Evolutionary conservation across 2,797 vertebrate genomes (phyloP), one percentile per base, ranked within the genome.

Genomic region (Synanceia verrucosa): DNA sequence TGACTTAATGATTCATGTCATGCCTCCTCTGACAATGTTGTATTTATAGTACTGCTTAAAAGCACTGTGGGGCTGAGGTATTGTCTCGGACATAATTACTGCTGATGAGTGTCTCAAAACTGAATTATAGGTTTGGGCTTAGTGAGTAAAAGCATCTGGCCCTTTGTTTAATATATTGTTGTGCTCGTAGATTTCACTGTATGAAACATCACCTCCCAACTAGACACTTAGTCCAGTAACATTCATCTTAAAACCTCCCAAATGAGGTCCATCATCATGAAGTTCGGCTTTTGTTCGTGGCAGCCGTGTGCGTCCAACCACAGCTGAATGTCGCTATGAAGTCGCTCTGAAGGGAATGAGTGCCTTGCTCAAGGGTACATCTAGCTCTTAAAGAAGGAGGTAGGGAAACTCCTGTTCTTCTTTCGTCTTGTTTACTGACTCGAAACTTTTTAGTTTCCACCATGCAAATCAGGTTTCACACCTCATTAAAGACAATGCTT

Each of bases 1-100:
- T 80, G 76, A 86, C 36, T n/a, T 71, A 60, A 76, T 3, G 57
- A 44, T 11, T 24, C 56, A 50, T 64, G 50, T 58, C 19, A 36
- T 43, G 58, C 3, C 31, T 41, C 57, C 39, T 50, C 3, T 9
- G 11, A 73, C 65, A 55, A 41, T 31, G 60, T 33, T 26, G 23
- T 65, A 73, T 82, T 78, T 69, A 68, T 76, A 66, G 64, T 29
- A 23, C 12, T 56, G 67, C 60, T 73, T 53, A 65, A 77, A 62
- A 65, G 62, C 4, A 9, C 60, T 63, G 74, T 48, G 37, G 50
- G 66, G 28, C 80, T 78, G 81, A 83, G 83, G 85, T 71, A 81
- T 84, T 84, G 87, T 88, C 83, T 87, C 39, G 19, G 74, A 78
- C 72, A 71, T 83, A 88, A 86, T 83, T 74, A 66, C 73, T 68